Evolutionary conservation across 2,888 invertebrate genomes (phyloP).

Genomic region (Lordiphosa andalusiaca): DNA sequence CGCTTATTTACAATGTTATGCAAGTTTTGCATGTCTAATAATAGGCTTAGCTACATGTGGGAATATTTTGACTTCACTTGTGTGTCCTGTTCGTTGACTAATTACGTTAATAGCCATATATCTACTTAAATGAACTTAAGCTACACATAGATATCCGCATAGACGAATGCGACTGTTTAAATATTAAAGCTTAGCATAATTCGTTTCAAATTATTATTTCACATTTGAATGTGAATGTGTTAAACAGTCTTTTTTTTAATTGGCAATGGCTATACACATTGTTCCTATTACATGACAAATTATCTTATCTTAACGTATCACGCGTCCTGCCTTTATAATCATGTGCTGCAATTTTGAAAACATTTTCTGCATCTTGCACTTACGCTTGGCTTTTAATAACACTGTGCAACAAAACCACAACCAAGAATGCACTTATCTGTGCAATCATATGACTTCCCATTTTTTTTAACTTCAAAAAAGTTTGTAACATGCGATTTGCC

Average conservation of each 20-base stretch:
- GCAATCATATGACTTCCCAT: too few species aligned
- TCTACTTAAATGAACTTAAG: not conserved
- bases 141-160: not conserved
- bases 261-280: conserved; percentile 64
- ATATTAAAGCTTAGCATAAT: conserved; percentile 27
- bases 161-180: not conserved
- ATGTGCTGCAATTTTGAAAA: conserved; percentile 7
- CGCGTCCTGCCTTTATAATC: not conserved
- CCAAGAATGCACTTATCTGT: too few species aligned
- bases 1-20: conserved; percentile 6
- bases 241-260: conserved; percentile 63
- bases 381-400: too few species aligned
- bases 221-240: conserved; percentile 35
- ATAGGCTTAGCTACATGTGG: conserved; percentile 7
- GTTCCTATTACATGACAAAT: conserved; percentile 28
- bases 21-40: conserved; percentile 4
- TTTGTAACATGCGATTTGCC: too few species aligned
- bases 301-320: conserved; percentile 5
- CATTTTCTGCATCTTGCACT: conserved; percentile 1
- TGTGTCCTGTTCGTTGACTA: conserved; percentile 10
- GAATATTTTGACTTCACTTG: conserved; percentile 8
- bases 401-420: too few species aligned
- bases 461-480: too few species aligned
- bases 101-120: conserved; percentile 8
- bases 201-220: conserved; percentile 21